A percentile compares a stretch with the other conserved stretches of the same genome.
phyloP scores from a whole-genome alignment of 2,113 vertebrate species.

The Catharus bicknelli region DNA sequence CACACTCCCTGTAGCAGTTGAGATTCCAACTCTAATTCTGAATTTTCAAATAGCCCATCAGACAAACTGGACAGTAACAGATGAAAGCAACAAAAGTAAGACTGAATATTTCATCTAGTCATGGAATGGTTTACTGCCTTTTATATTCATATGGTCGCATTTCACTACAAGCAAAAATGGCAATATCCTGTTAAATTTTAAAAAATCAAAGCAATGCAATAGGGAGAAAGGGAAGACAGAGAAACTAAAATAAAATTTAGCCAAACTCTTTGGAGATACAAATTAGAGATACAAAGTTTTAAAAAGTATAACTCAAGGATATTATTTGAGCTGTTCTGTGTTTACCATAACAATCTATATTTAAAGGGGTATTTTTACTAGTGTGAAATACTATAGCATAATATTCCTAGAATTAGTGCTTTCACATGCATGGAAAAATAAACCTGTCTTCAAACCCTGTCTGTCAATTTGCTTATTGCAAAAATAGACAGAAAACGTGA shows the following conservation, averaged over 20 bases:
- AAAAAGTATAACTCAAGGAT: neutral
- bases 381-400: neutral
- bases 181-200: neutral
- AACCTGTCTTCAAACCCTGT: neutral
- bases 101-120: neutral
- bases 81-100: neutral
- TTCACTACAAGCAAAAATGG: neutral
- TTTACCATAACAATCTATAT: neutral
- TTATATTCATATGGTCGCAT: neutral
- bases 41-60: neutral
- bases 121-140: neutral
- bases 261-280: neutral
- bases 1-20: neutral
- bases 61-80: neutral
- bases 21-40: neutral
- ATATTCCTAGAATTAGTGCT: neutral
- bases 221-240: neutral
- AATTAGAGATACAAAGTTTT: neutral
- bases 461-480: neutral
- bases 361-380: neutral
- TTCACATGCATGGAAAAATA: neutral
- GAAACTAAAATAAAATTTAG: neutral
- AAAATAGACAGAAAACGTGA: neutral
- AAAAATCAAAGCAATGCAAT: neutral
- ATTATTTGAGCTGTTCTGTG: neutral